Evolutionary conservation across 53 echinoderm and acorn worm genomes (phyloP), one percentile per base, ranked within the genome.

Genomic region (Crossaster papposus): DNA sequence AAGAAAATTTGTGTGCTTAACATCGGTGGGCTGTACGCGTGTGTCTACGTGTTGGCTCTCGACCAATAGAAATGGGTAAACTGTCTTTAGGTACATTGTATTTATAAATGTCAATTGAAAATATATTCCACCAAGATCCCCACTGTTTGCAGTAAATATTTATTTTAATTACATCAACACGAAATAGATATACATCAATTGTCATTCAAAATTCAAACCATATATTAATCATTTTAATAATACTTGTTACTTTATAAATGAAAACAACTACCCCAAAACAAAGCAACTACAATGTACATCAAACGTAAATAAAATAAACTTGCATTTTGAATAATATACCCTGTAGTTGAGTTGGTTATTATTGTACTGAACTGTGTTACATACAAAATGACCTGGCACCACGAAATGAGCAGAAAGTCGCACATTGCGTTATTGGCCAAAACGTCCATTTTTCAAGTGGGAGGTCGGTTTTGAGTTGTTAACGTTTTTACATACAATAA

Each of bases 91-190:
- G n/a, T n/a, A n/a, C n/a, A n/a, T n/a, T n/a, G n/a, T n/a, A n/a
- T n/a, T n/a, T 52, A 52, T 13, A 52, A 52, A 13, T 26, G 24
- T 24, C 68, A 24, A 68, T 4, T 26, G 4, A 68, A 64, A 68
- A 26, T 68, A 6, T 1, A 26, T 24, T 68, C 68, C 68, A 68
- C 68, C 26, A 68, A 68, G 68, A 23, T 68, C 3, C n/a, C 22
- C 28, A 26, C 22, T 68, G 36, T 51, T 51, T 78, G 6, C 23
- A 15, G 50, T 51, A 78, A 51, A 51, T 44, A 30, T 51, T 51
- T 80, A 29, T 62, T 78, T 78, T 80, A n/a, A 80, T 80, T 54
- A 80, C 80, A 78, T 80, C 18, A 80, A 80, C 80, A 80, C 80
- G 8, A 17, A 31, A 80, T 80, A 80, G 62, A 58, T 80, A 80